These are phyloP conservation scores for Pemphigus obesinymphae DNA, from an alignment of 1,140 invertebrate species.

Conservation along the genomic window DNA sequence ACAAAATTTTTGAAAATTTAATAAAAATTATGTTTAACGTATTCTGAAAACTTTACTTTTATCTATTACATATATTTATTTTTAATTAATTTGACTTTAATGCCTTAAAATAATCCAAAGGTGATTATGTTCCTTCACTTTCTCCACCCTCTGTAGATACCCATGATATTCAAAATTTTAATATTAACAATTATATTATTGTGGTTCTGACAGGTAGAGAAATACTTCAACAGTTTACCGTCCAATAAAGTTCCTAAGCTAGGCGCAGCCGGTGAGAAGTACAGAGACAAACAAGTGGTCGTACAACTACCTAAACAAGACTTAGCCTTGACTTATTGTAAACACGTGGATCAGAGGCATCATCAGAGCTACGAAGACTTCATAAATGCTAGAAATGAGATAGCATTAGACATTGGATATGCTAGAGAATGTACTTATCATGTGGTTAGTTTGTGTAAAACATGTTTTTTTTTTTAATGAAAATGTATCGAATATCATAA, in stretches of 20 bases:
- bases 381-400: conserved; percentile 84
- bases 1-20: no score
- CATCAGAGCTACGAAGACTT: conserved; percentile 80
- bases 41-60: no score
- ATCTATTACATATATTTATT: no score
- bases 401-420: conserved; percentile 88
- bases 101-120: no score
- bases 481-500: no score
- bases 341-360: conserved; percentile 73
- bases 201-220: conserved; percentile 56
- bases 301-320: conserved; percentile 92
- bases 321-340: conserved; percentile 80
- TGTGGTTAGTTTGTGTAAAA: conserved; percentile 53
- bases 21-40: no score
- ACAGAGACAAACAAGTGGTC: conserved; percentile 76
- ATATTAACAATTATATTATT: no score
- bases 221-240: conserved; percentile 71
- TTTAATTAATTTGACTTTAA: no score
- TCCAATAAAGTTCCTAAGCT: conserved; percentile 70
- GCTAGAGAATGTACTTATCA: conserved; percentile 57
- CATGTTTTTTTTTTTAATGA: no score
- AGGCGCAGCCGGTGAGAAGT: conserved; percentile 70
- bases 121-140: no score
- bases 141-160: no score
- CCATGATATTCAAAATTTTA: no score